Evolutionary conservation across 2,888 invertebrate genomes (phyloP), one percentile per base, ranked within the genome.

Genomic region (Polymixis flavicincta): DNA sequence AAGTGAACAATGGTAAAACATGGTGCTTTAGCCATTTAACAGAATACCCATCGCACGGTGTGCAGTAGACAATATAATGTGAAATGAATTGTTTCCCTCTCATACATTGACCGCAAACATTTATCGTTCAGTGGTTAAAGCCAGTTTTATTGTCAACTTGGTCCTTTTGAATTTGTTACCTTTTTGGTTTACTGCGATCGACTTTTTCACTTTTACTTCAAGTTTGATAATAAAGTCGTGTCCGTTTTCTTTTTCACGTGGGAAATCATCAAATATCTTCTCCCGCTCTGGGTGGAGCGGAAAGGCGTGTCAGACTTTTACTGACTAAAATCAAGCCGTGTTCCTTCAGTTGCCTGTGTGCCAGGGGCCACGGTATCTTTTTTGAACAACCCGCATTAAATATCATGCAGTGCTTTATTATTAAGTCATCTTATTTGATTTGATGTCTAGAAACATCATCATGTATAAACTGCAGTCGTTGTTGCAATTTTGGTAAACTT

Each of bases 1-100:
- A 84, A 83, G 61, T 48, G 72, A 71, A 80, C 87, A 87, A 76
- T 86, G 79, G 65, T 69, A 71, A 70, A 74, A 54, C 66, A 76
- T 79, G 74, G 52, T 52, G 32, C 64, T 66, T 67, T 70, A 67
- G 74, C 54, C 64, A 71, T 66, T 82, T 73, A 77, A 75, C 61
- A 80, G 79, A 82, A 84, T 77, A 67, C 59, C 78, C 77, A 76
- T 80, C 77, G 76, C 68, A 71, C 66, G 72, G 65, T 76, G 55
- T 28, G 78, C 70, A 63, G 85, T 66, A 66, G 76, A 78, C 74
- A 80, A 80, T 86, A 81, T 87, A 74, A 80, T 86, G 76, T 67
- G 75, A 78, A 86, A 88, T 82, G 78, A 86, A 86, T 86, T 82
- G 86, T 86, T 87, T 84, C 42, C 54, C 72, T 72, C 60, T 61